Evolutionary conservation across 53 echinoderm and acorn worm genomes (phyloP).

Genomic region (Patiria pectinifera): DNA sequence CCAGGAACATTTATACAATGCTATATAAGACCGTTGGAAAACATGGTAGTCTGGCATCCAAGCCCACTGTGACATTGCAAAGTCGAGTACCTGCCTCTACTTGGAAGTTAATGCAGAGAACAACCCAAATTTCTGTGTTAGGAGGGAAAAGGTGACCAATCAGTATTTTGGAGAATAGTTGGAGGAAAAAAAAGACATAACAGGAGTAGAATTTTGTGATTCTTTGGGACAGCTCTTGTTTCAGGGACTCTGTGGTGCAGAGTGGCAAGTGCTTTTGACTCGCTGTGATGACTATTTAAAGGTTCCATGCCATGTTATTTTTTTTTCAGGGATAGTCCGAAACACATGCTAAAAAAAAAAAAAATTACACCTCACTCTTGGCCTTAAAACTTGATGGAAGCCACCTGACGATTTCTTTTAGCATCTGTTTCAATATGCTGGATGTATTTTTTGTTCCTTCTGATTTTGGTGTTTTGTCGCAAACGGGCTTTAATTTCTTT

Average conservation of each 20-base stretch:
- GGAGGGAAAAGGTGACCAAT: background rate
- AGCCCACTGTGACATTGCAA: constrained; percentile 32
- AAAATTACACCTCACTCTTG: background rate
- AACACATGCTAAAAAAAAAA: constrained; percentile 53
- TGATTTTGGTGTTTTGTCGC: constrained; percentile 20
- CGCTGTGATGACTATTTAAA: background rate
- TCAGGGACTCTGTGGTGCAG: background rate
- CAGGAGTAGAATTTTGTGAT: background rate
- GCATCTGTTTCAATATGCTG: constrained; percentile 24
- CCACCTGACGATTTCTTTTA: constrained; percentile 30
- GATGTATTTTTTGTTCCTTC: constrained; percentile 1
- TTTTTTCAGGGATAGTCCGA: constrained; percentile 16
- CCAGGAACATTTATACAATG: background rate
- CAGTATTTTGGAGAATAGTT: constrained; percentile 8
- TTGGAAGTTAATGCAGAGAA: background rate
- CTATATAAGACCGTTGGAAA: background rate
- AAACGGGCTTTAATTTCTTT: constrained; percentile 57
- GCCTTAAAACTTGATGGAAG: background rate
- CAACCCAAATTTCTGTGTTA: background rate
- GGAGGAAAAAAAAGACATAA: background rate
- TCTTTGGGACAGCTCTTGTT: background rate
- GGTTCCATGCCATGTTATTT: constrained; percentile 59
- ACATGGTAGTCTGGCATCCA: constrained; percentile 42
- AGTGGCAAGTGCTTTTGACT: constrained; percentile 33
- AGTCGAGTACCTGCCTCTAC: constrained; percentile 59